Conservation (phyloP, 2,113 vertebrate species). For the Verasper variegatus region DNA sequence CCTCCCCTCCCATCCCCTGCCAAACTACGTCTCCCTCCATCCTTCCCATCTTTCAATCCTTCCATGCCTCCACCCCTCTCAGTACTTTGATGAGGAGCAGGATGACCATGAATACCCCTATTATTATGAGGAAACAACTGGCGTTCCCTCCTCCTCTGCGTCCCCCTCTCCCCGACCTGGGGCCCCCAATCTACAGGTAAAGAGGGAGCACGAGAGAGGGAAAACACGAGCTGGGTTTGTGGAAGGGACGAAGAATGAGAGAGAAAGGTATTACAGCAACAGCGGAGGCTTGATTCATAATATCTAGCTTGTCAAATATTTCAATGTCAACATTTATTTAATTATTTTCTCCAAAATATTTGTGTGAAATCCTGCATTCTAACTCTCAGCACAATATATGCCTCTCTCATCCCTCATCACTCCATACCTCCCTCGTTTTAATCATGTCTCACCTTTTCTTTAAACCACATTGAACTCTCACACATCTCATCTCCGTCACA, state of each 20-base stretch:
- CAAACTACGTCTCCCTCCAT: constrained; percentile 11
- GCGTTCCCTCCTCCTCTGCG: constrained; percentile 61
- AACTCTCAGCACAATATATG: not conserved
- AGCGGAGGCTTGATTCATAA: not conserved
- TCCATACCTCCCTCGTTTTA: constrained; percentile 39
- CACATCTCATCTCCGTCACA: constrained; percentile 32
- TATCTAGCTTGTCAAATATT: not conserved
- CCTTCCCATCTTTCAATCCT: constrained; percentile 38
- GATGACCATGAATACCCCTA: constrained; percentile 82
- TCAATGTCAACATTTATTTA: not conserved
- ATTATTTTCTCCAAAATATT: not conserved
- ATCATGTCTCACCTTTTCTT: constrained; percentile 18
- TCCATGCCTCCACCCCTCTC: constrained; percentile 60
- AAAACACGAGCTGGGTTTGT: constrained; percentile 58
- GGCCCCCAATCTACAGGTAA: constrained; percentile 70
- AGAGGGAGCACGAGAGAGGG: constrained; percentile 62
- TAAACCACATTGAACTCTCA: constrained; percentile 28
- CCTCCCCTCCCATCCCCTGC: not conserved
- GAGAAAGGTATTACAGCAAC: constrained; percentile 29
- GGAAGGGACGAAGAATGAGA: constrained; percentile 51
- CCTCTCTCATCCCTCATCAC: constrained; percentile 57
- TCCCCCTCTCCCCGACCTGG: constrained; percentile 56
- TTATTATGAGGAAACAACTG: constrained; percentile 82
- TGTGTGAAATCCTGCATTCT: not conserved
- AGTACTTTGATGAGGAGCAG: constrained; percentile 84